Conservation (phyloP, 2,888 invertebrate genomes). For the Lasioglossum figueresi region DNA sequence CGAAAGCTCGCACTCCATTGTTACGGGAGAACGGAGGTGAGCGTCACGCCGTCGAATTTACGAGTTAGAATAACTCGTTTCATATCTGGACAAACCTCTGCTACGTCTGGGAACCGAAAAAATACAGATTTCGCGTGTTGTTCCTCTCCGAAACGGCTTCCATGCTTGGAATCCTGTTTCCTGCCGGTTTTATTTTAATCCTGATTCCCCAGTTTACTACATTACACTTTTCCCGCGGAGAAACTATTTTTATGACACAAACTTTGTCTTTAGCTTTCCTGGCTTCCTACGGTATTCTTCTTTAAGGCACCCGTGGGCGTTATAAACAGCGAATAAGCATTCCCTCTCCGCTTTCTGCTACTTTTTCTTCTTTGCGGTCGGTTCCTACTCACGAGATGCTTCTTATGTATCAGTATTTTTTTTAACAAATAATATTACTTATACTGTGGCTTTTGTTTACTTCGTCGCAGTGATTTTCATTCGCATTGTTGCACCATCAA, state of each 20-base stretch:
- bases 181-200: not conserved
- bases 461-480: not conserved
- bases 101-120: not conserved
- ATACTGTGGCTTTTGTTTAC: not conserved
- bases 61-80: slow-evolving; percentile 4
- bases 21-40: slow-evolving; percentile 13
- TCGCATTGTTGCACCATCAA: not conserved
- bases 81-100: not conserved
- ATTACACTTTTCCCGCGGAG: not conserved
- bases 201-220: not conserved
- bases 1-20: slow-evolving; percentile 20
- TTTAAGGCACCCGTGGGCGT: slow-evolving; percentile 6
- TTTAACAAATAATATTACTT: not conserved
- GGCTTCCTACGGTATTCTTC: not conserved
- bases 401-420: not conserved
- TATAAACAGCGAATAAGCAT: slow-evolving; percentile 27
- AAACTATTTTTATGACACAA: slow-evolving; percentile 4
- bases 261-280: slow-evolving; percentile 1
- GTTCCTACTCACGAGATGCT: not conserved
- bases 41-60: not conserved
- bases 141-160: not conserved
- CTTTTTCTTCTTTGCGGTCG: not conserved
- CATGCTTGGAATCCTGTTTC: not conserved
- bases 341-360: slow-evolving; percentile 14
- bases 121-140: not conserved